phyloP scores from a whole-genome alignment of 2,888 invertebrate genomes.

The Lymantria monacha region DNA sequence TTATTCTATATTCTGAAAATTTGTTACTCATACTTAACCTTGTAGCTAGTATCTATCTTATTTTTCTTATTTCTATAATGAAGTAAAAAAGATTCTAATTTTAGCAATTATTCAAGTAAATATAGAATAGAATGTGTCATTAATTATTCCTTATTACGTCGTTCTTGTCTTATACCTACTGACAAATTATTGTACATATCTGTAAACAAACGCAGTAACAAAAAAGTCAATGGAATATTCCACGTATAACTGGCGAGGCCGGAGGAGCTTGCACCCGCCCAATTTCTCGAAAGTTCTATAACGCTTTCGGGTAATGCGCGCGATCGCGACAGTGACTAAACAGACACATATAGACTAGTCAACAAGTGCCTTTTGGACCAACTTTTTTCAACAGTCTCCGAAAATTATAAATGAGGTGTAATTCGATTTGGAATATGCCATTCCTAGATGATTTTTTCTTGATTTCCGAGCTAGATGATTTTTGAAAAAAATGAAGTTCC shows the following conservation, averaged over 20 bases:
- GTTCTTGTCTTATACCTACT: not conserved
- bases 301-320: constrained; percentile 20
- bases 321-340: not conserved
- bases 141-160: not conserved
- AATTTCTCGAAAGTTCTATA: constrained; percentile 57
- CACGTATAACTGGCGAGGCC: constrained; percentile 29
- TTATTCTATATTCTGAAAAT: not conserved
- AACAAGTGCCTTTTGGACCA: too few relatives aligned
- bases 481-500: too few relatives aligned
- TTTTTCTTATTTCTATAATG: not conserved
- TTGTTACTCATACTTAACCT: constrained; percentile 1
- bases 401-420: too few relatives aligned
- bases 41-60: not conserved
- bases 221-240: constrained; percentile 71
- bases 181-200: constrained; percentile 25
- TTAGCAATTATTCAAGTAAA: too few relatives aligned
- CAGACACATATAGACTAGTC: too few relatives aligned
- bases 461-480: too few relatives aligned
- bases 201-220: constrained; percentile 38
- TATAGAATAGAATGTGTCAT: not conserved
- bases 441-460: too few relatives aligned
- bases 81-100: not conserved
- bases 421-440: too few relatives aligned
- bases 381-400: too few relatives aligned
- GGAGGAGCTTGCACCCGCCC: not conserved